phyloP scores from a whole-genome alignment of 1,140 invertebrate species.

The Drosophila saltans region DNA sequence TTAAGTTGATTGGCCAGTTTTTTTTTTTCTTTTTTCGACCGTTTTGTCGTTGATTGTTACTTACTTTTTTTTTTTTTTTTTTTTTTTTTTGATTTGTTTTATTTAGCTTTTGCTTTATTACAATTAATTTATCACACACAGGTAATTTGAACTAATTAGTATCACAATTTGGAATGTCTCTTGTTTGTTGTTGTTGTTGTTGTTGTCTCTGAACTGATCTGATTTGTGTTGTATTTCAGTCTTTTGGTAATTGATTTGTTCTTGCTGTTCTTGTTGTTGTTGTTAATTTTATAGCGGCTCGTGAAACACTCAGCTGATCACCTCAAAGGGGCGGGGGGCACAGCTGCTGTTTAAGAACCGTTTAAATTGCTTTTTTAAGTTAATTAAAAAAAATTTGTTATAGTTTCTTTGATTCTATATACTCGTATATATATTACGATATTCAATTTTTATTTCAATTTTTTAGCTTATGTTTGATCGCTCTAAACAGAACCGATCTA shows the following conservation, averaged over 20 bases:
- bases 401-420: not conserved
- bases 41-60: constrained; percentile 43
- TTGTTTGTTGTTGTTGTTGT: constrained; percentile 44
- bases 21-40: constrained; percentile 16
- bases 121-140: constrained; percentile 57
- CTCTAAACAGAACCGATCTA: constrained; percentile 80
- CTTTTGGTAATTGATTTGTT: constrained; percentile 32
- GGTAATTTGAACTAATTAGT: constrained; percentile 54
- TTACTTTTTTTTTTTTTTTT: constrained; percentile 60
- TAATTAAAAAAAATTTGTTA: not conserved
- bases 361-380: constrained; percentile 8
- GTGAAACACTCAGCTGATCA: constrained; percentile 54
- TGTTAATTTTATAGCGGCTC: constrained; percentile 36
- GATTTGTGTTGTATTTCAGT: constrained; percentile 5
- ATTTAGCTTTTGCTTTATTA: constrained; percentile 48
- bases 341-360: constrained; percentile 54
- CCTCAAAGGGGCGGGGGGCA: not conserved
- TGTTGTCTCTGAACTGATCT: constrained; percentile 34
- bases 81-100: constrained; percentile 17
- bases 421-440: not conserved
- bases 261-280: constrained; percentile 16
- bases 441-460: not conserved
- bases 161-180: constrained; percentile 49
- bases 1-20: constrained; percentile 68
- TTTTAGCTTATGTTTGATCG: constrained; percentile 37